phyloP scores from a whole-genome alignment of 2,113 vertebrate species.

The Paracanthobrama guichenoti region DNA sequence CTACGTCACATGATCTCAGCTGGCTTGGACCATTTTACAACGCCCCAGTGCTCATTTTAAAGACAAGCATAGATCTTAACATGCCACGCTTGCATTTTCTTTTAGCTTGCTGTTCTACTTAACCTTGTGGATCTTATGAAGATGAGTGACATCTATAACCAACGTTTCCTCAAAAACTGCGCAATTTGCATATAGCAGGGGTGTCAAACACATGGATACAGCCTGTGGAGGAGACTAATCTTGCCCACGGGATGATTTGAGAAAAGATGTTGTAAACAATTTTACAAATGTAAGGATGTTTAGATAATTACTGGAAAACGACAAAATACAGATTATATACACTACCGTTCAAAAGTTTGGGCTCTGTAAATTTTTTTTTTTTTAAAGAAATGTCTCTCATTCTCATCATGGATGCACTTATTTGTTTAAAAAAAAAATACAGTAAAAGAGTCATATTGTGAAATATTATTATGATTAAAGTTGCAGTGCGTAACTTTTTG shows the following conservation, averaged over 20 bases:
- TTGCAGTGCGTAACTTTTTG: too few relatives aligned
- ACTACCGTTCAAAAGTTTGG: neutral
- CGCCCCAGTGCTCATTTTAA: neutral
- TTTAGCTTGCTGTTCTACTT: slow-evolving; percentile 12
- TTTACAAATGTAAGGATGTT: neutral
- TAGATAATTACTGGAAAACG: neutral
- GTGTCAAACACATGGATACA: neutral
- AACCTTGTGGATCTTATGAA: slow-evolving; percentile 34
- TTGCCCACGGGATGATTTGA: neutral
- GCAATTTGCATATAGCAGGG: neutral
- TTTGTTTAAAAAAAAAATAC: too few relatives aligned
- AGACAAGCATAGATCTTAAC: slow-evolving; percentile 39
- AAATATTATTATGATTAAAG: neutral
- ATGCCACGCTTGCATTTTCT: slow-evolving; percentile 53
- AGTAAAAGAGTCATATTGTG: neutral
- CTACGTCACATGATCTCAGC: slow-evolving; percentile 35
- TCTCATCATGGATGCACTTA: too few relatives aligned
- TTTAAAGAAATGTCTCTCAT: too few relatives aligned
- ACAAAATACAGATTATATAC: neutral
- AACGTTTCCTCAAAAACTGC: neutral
- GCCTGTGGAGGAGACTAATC: neutral
- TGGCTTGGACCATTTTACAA: slow-evolving; percentile 35
- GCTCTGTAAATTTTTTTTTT: too few relatives aligned
- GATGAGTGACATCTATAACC: slow-evolving; percentile 14
- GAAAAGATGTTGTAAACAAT: neutral